Base-by-base conservation (phyloP, 2,113 vertebrate genomes). In the Platycercus adscitus region DNA sequence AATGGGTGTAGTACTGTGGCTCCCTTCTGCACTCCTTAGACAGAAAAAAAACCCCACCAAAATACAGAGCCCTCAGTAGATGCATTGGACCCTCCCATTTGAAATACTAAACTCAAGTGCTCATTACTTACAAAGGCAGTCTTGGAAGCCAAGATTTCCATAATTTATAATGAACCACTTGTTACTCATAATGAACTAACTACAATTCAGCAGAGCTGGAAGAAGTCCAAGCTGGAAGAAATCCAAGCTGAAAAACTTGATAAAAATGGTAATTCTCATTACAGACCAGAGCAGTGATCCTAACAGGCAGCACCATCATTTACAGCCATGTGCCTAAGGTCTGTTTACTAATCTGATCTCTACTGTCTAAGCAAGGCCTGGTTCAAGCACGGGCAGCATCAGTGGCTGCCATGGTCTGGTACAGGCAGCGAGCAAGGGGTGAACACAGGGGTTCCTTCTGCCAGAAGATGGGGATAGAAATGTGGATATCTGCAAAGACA, bases 81-180 rank as follows among this genome's bases (percentile, higher is more conserved):
- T 66, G 80, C 43, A 37, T 18, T 41, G 35, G 75, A 94, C 76
- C 56, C 81, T 92, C 81, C 72, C 29, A 61, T 84, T 86, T 87
- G 78, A 86, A 95, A 84, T 64, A 66, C 1, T 25, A 58, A 17
- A 66, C 26, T 94, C 65, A 64, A 93, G 61, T 56, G 60, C 43
- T 88, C 35, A 11, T 76, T 78, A 2, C 44, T 92, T 87, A 76
- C 55, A 92, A 89, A 82, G 44, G 41, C 66, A 72, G 60, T 43
- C 64, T 61, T 81, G 81, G 81, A 90, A 81, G 90, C 88, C 88
- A 94, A 92, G 56, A 50, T 72, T 92, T 95, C 84, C 86, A 69
- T 71, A 44, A 65, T 72, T 86, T 89, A 84, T 93, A 91, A 96
- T 61, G 56, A 96, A 46, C 52, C 73, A 63, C 41, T 94, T 96